A percentile compares a stretch with the other conserved stretches of the same genome.
Evolutionary conservation across 1,140 invertebrate genomes (phyloP).

Genomic region (Drosophila grimshawi): DNA sequence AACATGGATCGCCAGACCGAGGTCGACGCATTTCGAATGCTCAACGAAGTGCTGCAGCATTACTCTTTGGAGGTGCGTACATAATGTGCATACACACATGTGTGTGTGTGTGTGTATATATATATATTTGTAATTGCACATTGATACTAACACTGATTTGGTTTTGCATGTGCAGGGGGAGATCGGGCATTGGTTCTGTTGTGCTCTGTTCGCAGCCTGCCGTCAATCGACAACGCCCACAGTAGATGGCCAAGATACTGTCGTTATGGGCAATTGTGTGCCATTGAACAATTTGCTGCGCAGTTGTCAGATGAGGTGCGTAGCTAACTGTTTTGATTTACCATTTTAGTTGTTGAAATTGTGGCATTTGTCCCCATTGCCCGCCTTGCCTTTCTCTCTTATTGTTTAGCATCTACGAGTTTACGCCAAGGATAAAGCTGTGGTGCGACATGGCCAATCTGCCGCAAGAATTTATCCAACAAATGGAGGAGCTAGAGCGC

Average conservation of each 20-base stretch:
- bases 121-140: neutral
- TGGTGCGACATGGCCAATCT: constrained; percentile 98
- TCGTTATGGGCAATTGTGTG: constrained; percentile 95
- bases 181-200: constrained; percentile 96
- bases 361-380: neutral
- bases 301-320: constrained; percentile 94
- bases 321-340: neutral
- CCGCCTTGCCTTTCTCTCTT: neutral
- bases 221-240: constrained; percentile 92
- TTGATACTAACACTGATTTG: neutral
- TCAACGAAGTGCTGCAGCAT: constrained; percentile 58
- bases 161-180: constrained; percentile 90
- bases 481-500: constrained; percentile 93
- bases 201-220: constrained; percentile 96
- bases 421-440: constrained; percentile 97
- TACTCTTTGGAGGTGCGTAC: constrained; percentile 72
- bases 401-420: constrained; percentile 92
- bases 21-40: constrained; percentile 66
- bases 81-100: constrained; percentile 9
- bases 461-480: constrained; percentile 92
- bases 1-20: constrained; percentile 81
- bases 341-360: neutral
- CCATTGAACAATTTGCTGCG: constrained; percentile 94
- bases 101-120: constrained; percentile 6
- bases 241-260: constrained; percentile 88